Percentiles rank a stretch among this genome's conserved stretches.
These are phyloP conservation scores for Microcebus ravelobensis DNA, from an alignment of 2,113 vertebrate species.

Conservation along the genomic window DNA sequence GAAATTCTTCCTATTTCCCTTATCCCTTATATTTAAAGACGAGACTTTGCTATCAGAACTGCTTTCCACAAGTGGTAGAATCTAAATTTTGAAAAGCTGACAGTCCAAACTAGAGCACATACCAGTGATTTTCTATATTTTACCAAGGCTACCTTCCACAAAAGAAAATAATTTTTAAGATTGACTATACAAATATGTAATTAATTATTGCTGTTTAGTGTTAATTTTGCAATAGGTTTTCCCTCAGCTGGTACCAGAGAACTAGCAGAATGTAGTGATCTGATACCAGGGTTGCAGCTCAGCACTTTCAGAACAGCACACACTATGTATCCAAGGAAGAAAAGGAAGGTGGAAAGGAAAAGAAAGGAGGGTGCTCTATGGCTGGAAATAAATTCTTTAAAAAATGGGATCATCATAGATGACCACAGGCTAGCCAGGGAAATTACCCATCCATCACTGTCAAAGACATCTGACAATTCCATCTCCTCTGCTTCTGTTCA, in stretches of 20 bases:
- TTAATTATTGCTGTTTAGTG: not conserved
- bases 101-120: not conserved
- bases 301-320: not conserved
- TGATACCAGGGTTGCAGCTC: not conserved
- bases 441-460: not conserved
- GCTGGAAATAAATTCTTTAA: not conserved
- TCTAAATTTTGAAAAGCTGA: not conserved
- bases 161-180: slow-evolving; percentile 21
- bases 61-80: not conserved
- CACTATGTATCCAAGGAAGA: not conserved
- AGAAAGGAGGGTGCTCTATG: not conserved
- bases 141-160: not conserved
- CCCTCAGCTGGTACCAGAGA: not conserved
- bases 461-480: not conserved
- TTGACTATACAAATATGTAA: not conserved
- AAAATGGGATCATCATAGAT: not conserved
- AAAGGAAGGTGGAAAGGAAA: not conserved
- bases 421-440: not conserved
- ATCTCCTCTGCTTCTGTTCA: not conserved
- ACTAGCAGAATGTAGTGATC: not conserved
- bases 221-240: not conserved
- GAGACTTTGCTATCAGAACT: not conserved
- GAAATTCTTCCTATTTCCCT: not conserved
- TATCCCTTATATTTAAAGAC: not conserved
- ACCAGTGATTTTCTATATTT: not conserved